phyloP scores from a whole-genome alignment of 2,797 vertebrate species.

The Holocentrus rufus region DNA sequence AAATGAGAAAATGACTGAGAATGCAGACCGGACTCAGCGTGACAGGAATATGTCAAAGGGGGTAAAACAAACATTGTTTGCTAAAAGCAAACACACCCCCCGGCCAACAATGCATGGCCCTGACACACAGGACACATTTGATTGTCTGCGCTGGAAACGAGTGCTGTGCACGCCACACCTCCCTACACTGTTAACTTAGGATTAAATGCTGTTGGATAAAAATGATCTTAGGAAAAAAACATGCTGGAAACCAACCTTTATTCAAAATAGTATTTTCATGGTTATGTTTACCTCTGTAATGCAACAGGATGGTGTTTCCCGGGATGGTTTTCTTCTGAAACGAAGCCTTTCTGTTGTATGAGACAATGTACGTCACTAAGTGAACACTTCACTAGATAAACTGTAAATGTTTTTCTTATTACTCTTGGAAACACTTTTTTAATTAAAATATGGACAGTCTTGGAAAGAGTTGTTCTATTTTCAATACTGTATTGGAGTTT shows the following conservation, averaged over 20 bases:
- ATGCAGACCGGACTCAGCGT: conserved; percentile 70
- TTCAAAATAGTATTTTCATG: conserved; percentile 76
- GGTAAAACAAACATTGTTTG: conserved; percentile 56
- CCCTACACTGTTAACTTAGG: conserved; percentile 79
- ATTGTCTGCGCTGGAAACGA: conserved; percentile 71
- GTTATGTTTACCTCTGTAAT: conserved; percentile 84
- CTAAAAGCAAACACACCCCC: conserved; percentile 55
- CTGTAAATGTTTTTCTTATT: conserved; percentile 84
- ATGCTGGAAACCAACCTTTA: conserved; percentile 84
- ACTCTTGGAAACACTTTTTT: conserved; percentile 81
- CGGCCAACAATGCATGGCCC: conserved; percentile 42
- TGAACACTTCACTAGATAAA: conserved; percentile 82
- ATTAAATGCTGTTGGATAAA: conserved; percentile 75
- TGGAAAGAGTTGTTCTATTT: conserved; percentile 68
- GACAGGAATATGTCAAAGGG: conserved; percentile 38
- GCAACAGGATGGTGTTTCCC: conserved; percentile 78
- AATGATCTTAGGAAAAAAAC: conserved; percentile 70
- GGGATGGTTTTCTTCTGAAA: conserved; percentile 75
- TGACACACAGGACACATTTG: conserved; percentile 57
- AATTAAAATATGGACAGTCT: conserved; percentile 80
- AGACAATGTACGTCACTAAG: conserved; percentile 81
- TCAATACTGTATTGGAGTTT: conserved; percentile 37
- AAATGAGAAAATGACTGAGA: conserved; percentile 57
- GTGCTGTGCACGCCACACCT: conserved; percentile 66
- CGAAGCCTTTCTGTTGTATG: conserved; percentile 81